These are phyloP conservation scores for Eunapius fragilis DNA, from an alignment of 37 sponge, comb jelly and placozoan genomes.

Conservation along the genomic window DNA sequence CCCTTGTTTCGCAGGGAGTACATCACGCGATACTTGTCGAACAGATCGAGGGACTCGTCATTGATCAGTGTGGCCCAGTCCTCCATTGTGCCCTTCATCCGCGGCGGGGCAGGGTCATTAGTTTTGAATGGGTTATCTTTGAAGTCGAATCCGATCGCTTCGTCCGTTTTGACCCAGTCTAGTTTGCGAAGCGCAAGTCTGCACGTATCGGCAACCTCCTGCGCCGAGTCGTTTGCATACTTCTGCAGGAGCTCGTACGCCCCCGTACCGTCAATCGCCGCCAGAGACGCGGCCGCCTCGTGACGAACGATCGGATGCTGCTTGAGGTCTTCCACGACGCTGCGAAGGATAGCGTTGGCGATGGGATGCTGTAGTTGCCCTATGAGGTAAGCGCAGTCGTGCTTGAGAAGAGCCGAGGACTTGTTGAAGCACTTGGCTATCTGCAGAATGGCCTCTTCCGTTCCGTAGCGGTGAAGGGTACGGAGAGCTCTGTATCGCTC, in stretches of 20 bases:
- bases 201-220: slow-evolving; percentile 89
- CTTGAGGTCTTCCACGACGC: slow-evolving; percentile 72
- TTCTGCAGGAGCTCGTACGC: slow-evolving; percentile 30
- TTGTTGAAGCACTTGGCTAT: slow-evolving; percentile 70
- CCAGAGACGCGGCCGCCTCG: slow-evolving; percentile 96
- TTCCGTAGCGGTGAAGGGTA: slow-evolving; percentile 77
- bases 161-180: slow-evolving; percentile 44
- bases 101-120: slow-evolving; percentile 96
- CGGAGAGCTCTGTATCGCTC: slow-evolving; percentile 95
- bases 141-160: slow-evolving; percentile 32
- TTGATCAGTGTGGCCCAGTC: slow-evolving; percentile 54
- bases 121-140: slow-evolving; percentile 69
- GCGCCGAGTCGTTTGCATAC: slow-evolving; percentile 51
- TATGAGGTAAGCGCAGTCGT: slow-evolving; percentile 97
- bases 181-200: slow-evolving; percentile 74
- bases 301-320: slow-evolving; percentile 90
- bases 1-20: slow-evolving; percentile 90
- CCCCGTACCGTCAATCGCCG: slow-evolving; percentile 76
- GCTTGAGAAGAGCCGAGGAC: slow-evolving; percentile 91
- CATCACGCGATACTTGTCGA: slow-evolving; percentile 86
- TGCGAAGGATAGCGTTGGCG: slow-evolving; percentile 60
- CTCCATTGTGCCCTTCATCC: slow-evolving; percentile 29
- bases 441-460: slow-evolving; percentile 69
- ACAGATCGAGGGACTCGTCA: slow-evolving; percentile 65
- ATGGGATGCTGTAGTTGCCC: slow-evolving; percentile 86